A percentile compares a stretch with the other conserved stretches of the same genome.
Evolutionary conservation across 2,113 vertebrate species (phyloP).

Genomic region (Spheniscus mendiculus): DNA sequence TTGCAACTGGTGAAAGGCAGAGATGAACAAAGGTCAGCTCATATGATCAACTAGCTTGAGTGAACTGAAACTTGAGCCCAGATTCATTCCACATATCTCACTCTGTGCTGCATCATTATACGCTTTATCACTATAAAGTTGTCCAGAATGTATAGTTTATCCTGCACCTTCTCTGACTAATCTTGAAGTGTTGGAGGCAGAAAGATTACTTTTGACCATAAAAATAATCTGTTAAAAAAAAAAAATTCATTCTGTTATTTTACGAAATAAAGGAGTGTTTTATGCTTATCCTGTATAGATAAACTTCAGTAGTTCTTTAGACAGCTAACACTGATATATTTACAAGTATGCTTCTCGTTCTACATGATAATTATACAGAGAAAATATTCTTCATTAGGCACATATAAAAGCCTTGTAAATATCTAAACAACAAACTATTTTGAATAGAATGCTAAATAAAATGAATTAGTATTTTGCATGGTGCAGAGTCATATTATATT

Average conservation of each 20-base stretch:
- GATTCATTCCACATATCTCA: neutral
- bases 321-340: neutral
- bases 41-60: neutral
- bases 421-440: neutral
- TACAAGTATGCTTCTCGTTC: neutral
- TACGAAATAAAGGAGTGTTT: neutral
- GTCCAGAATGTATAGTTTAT: neutral
- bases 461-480: neutral
- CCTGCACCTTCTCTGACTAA: neutral
- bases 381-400: neutral
- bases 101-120: neutral
- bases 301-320: neutral
- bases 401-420: neutral
- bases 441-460: neutral
- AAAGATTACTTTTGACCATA: neutral
- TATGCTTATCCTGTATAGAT: neutral
- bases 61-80: neutral
- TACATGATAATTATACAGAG: neutral
- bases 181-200: fast-evolving
- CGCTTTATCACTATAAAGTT: neutral
- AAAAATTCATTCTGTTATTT: neutral
- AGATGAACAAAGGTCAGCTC: neutral
- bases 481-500: neutral
- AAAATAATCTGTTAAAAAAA: neutral
- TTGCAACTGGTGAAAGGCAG: neutral